Percentiles rank a stretch among this genome's conserved stretches.
phyloP scores from a whole-genome alignment of 2,113 vertebrate species.

The Boleophthalmus pectinirostris region DNA sequence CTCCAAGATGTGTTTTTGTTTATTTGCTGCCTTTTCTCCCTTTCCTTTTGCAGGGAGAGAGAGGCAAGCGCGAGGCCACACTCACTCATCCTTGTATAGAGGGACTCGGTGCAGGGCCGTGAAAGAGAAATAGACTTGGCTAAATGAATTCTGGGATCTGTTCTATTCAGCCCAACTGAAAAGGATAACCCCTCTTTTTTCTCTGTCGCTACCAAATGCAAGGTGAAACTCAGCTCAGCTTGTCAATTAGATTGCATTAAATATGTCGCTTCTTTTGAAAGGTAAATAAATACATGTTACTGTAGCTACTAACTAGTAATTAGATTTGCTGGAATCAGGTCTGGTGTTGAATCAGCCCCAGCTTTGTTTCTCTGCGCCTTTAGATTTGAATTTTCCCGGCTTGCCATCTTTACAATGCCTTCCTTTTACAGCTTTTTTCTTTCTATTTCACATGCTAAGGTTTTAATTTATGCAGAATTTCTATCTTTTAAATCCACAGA shows the following conservation, averaged over 20 bases:
- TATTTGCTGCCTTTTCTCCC: slow-evolving; percentile 71
- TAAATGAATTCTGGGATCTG: slow-evolving; percentile 69
- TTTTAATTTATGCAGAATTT: slow-evolving; percentile 4
- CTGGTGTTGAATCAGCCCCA: slow-evolving; percentile 4
- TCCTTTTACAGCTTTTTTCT: not conserved
- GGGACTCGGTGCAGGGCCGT: slow-evolving; percentile 48
- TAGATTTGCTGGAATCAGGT: slow-evolving; percentile 25
- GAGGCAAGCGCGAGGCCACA: slow-evolving; percentile 70
- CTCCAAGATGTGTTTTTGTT: slow-evolving; percentile 65
- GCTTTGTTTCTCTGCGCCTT: slow-evolving; percentile 5
- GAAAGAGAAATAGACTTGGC: slow-evolving; percentile 65
- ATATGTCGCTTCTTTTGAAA: slow-evolving; percentile 39
- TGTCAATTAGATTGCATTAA: slow-evolving; percentile 51
- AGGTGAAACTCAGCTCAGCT: slow-evolving; percentile 53
- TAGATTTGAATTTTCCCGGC: not conserved
- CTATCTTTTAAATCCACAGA: not conserved
- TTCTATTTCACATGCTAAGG: not conserved
- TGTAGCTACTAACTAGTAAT: slow-evolving; percentile 26
- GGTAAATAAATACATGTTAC: slow-evolving; percentile 31
- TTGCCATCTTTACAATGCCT: slow-evolving; percentile 8
- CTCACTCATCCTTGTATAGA: slow-evolving; percentile 70
- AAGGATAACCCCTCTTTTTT: slow-evolving; percentile 59
- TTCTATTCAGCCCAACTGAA: slow-evolving; percentile 63
- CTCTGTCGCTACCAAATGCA: slow-evolving; percentile 57
- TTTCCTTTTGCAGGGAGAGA: slow-evolving; percentile 62